Evolutionary conservation across 2,888 invertebrate species (phyloP).

Genomic region (Pilophorus perplexus): DNA sequence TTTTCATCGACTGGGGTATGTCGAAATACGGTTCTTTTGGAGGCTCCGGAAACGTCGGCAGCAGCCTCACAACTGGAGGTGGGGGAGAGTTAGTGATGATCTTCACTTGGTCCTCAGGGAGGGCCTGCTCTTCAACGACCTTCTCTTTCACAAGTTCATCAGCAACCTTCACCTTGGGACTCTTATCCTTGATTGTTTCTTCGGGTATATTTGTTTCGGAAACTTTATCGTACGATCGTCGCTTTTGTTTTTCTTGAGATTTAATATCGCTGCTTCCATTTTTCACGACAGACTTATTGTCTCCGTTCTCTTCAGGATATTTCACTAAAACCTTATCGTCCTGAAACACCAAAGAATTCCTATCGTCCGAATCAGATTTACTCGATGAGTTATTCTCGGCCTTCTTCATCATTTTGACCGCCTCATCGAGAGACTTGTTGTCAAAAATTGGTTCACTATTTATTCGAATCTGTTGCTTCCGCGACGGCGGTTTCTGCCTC

Average conservation of each 20-base stretch:
- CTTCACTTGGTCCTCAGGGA: background rate
- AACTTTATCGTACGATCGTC: background rate
- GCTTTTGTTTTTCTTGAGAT: background rate
- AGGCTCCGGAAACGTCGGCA: conserved; percentile 29
- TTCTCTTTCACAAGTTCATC: background rate
- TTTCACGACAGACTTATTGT: background rate
- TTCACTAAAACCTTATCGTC: conserved; percentile 7
- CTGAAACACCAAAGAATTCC: background rate
- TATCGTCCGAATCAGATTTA: conserved; percentile 18
- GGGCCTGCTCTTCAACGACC: background rate
- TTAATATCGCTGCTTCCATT: background rate
- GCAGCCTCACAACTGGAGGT: conserved; percentile 1
- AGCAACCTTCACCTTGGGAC: too few relatives aligned
- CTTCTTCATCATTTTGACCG: conserved; percentile 32
- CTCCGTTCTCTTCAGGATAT: background rate
- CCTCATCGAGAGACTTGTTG: conserved; percentile 38
- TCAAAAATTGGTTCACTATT: conserved; percentile 45
- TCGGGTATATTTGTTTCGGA: too few relatives aligned
- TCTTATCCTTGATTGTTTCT: too few relatives aligned
- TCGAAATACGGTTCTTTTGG: conserved; percentile 32
- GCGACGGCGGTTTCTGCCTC: conserved; percentile 35
- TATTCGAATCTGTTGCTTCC: conserved; percentile 43
- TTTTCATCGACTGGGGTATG: conserved; percentile 31
- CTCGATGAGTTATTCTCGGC: background rate
- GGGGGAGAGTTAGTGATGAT: conserved; percentile 2